phyloP scores from a whole-genome alignment of 2,113 vertebrate genomes.

The Leucosticte australis region DNA sequence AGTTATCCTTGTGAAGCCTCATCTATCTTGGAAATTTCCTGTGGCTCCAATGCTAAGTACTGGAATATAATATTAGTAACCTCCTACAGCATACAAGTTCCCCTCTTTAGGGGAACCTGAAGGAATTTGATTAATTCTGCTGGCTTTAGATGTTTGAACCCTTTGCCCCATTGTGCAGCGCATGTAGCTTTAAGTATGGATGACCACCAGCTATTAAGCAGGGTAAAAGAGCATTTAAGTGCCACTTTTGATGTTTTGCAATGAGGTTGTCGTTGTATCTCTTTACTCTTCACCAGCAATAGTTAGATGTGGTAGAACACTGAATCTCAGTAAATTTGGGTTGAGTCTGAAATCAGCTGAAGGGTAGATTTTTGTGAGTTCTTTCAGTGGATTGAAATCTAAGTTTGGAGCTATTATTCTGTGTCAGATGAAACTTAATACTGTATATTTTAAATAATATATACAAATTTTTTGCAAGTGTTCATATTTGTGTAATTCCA shows the following conservation, averaged over 20 bases:
- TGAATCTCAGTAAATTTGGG: background rate
- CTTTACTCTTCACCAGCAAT: background rate
- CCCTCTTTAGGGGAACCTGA: background rate
- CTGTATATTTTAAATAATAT: background rate
- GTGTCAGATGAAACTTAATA: background rate
- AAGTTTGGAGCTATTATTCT: background rate
- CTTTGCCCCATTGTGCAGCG: fast-evolving
- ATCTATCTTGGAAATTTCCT: background rate
- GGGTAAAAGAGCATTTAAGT: background rate
- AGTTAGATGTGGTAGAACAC: background rate
- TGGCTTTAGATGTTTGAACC: background rate
- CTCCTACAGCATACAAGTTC: background rate
- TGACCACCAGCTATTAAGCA: background rate
- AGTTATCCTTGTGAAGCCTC: background rate
- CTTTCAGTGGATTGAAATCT: background rate
- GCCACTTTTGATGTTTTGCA: background rate
- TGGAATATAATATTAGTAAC: background rate
- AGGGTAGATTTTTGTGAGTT: background rate
- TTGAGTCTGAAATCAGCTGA: background rate
- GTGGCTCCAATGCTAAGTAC: background rate
- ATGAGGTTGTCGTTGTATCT: background rate
- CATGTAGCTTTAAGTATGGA: fast-evolving
- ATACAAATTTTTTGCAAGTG: background rate
- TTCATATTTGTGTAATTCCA: background rate
- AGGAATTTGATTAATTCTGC: background rate